These are phyloP conservation scores for Aphidoletes aphidimyza DNA, from an alignment of 2,888 invertebrate genomes.

Conservation along the genomic window DNA sequence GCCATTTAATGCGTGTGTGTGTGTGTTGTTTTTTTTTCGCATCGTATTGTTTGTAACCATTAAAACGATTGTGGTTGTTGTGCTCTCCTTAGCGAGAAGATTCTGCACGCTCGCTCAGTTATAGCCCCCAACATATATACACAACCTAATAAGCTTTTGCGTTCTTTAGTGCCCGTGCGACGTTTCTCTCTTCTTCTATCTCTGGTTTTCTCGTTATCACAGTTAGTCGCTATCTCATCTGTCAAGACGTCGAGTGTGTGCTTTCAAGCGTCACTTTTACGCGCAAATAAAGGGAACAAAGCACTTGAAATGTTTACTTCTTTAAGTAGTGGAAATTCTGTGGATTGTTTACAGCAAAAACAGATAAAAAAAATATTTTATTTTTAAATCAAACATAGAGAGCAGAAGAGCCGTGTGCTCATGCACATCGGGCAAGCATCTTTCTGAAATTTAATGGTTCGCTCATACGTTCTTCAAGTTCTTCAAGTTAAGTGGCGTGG, in stretches of 20 bases:
- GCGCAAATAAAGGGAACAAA: neutral
- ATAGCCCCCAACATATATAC: no score
- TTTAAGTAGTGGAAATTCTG: neutral
- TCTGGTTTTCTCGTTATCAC: no score
- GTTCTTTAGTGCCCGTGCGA: no score
- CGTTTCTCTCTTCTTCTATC: neutral
- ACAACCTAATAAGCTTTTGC: slow-evolving; percentile 1
- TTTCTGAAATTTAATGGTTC: no score
- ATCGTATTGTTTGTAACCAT: neutral
- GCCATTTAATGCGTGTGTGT: no score
- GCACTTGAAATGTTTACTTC: slow-evolving; percentile 2
- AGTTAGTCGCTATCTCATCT: no score
- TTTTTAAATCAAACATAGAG: slow-evolving; percentile 6
- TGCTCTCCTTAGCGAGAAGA: no score
- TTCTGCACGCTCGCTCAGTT: no score
- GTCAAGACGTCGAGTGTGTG: neutral
- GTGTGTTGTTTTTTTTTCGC: neutral
- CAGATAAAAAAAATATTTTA: neutral
- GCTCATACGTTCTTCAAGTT: no score
- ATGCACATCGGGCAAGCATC: no score
- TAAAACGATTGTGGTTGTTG: neutral
- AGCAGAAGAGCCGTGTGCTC: neutral
- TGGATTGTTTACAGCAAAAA: slow-evolving; percentile 13
- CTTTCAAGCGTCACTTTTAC: neutral
- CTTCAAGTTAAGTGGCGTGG: neutral